Evolutionary conservation across 2,888 invertebrate genomes (phyloP), one percentile per base, ranked within the genome.

Genomic region (Polietes domitor): DNA sequence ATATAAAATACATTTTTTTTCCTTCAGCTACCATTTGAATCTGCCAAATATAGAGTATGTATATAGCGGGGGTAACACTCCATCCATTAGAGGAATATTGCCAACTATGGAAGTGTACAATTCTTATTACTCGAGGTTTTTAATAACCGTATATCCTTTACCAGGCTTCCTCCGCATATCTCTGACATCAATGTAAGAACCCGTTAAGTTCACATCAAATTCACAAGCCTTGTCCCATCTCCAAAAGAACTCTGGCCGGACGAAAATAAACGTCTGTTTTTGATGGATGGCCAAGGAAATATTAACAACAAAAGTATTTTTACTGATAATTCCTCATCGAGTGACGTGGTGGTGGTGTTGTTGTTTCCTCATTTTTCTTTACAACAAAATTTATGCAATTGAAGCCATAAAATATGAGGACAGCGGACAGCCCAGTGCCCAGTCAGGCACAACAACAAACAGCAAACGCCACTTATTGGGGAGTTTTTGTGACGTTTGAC

Each of bases 351-450:
- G n/a, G n/a, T 74, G 26, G 55, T 81, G 77, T 77, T 82, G 41
- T 28, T 37, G 41, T 28, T 53, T 32, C 17, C 17, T 68, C 24
- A 68, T 75, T 53, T 41, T 3, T 72, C 32, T 19, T 26, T n/a
- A 68, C 78, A 61, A 58, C 71, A 26, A 17, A 37, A 37, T 37
- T 37, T 37, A 32, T 19, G 63, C 26, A 28, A 37, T 24, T 61
- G 76, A 79, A 70, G 65, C 80, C 75, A 65, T 80, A 75, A 77
- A 74, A 74, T 72, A 50, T 26, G 41, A 55, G 41, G 9, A 72
- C 12, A n/a, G 58, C 19, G 19, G 65, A 70, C 32, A 17, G 58
- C 47, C 15, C 15, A 2, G 32, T 32, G 32, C 32, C 4, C 5
- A 9, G 32, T 32, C 4, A 32, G 1, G 15, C 47, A 47, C 15